A percentile compares a stretch with the other conserved stretches of the same genome.
These are phyloP conservation scores for Gallinago jamesoni DNA, from an alignment of 2,113 vertebrate species.

Conservation along the genomic window DNA sequence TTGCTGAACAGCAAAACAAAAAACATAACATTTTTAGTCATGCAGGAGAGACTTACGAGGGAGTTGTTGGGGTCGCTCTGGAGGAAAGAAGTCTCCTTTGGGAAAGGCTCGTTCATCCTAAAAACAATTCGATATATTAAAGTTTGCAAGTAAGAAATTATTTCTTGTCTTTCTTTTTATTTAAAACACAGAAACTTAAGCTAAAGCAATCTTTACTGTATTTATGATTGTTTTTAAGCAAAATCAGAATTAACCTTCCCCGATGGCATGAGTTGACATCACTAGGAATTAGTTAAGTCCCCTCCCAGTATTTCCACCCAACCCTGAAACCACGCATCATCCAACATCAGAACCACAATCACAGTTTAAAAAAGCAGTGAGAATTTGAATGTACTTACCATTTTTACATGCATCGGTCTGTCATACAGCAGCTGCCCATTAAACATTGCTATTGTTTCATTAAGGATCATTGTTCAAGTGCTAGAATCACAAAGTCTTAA, in stretches of 20 bases:
- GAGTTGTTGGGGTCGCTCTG: slow-evolving; percentile 88
- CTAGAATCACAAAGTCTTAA: background rate
- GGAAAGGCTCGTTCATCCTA: slow-evolving; percentile 95
- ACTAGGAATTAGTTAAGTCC: background rate
- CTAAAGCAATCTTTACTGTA: background rate
- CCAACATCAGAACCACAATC: background rate
- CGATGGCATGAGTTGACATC: fast-evolving
- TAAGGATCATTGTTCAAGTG: slow-evolving; percentile 69
- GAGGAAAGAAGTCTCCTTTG: slow-evolving; percentile 91
- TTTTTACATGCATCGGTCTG: slow-evolving; percentile 96
- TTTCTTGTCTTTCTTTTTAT: too few relatives aligned
- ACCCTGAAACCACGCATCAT: background rate
- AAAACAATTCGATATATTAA: background rate
- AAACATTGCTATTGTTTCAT: slow-evolving; percentile 87
- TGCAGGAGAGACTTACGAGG: slow-evolving; percentile 85
- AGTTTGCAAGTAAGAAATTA: background rate
- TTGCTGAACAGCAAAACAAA: background rate
- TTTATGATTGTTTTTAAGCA: background rate
- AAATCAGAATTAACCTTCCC: background rate
- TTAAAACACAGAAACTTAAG: background rate
- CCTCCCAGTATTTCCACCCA: background rate
- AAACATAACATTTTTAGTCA: background rate
- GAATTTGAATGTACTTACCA: slow-evolving; percentile 79
- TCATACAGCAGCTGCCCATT: slow-evolving; percentile 96
- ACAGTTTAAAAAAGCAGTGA: background rate